Percentiles rank a stretch among this genome's conserved stretches.
Evolutionary conservation across 2,113 vertebrate genomes (phyloP).

Genomic region (Amphiprion percula): DNA sequence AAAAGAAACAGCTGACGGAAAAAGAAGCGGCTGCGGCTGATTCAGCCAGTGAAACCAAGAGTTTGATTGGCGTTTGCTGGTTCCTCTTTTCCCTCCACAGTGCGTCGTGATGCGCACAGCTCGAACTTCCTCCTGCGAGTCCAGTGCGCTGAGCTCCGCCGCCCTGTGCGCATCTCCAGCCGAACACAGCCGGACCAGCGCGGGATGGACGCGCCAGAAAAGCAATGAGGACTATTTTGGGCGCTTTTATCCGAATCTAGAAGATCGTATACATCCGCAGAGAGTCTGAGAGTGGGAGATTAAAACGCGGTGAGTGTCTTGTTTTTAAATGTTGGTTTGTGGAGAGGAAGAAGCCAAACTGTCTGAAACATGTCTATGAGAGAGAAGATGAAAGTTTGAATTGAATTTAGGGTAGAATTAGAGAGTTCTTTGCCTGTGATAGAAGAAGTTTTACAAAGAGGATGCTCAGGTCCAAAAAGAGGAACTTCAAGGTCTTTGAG

Average conservation of each 20-base stretch:
- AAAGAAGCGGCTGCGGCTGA: background rate
- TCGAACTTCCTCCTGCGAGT: constrained; percentile 66
- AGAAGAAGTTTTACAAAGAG: background rate
- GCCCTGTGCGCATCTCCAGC: constrained; percentile 18
- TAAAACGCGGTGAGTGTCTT: constrained; percentile 53
- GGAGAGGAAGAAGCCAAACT: background rate
- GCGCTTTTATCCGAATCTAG: background rate
- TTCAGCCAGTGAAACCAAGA: constrained; percentile 37
- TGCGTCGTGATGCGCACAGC: constrained; percentile 25
- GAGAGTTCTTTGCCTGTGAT: background rate
- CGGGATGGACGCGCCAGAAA: constrained; percentile 48
- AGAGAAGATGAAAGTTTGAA: no score
- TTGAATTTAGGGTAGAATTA: background rate
- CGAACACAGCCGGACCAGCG: background rate
- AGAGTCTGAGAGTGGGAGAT: constrained; percentile 8
- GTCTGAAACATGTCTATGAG: no score
- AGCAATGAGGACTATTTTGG: constrained; percentile 51
- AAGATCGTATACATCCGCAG: background rate
- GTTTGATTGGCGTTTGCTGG: constrained; percentile 3
- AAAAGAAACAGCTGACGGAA: background rate
- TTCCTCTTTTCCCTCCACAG: constrained; percentile 62
- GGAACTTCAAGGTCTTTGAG: constrained; percentile 36
- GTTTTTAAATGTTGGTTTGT: background rate
- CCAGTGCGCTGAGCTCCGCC: constrained; percentile 19
- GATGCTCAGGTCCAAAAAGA: constrained; percentile 39